These are phyloP conservation scores for Bungarus multicinctus DNA, from an alignment of 2,113 vertebrate genomes.

Conservation along the genomic window DNA sequence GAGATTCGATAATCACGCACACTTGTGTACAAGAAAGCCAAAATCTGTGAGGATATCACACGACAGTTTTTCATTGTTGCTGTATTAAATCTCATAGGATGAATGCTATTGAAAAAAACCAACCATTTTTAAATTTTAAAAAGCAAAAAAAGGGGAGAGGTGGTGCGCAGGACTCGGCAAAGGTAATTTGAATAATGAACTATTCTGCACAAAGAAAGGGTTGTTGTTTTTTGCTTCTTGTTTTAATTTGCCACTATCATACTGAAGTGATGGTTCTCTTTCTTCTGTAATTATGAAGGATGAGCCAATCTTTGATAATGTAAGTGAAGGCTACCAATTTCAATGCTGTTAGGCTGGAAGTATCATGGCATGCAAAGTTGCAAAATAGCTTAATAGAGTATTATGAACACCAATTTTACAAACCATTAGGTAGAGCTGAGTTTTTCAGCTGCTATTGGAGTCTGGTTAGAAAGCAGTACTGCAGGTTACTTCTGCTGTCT, in stretches of 20 bases:
- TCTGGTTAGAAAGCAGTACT: too few relatives aligned
- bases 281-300: neutral
- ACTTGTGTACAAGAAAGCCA: neutral
- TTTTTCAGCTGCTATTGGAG: neutral
- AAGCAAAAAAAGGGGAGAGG: neutral
- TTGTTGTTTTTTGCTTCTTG: neutral
- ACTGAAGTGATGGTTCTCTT: neutral
- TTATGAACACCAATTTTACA: neutral
- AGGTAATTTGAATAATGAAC: neutral
- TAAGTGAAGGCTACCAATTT: neutral
- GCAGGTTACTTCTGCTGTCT: too few relatives aligned
- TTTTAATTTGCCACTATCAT: neutral
- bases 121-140: neutral
- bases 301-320: neutral
- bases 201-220: neutral
- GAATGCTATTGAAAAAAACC: neutral
- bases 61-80: neutral
- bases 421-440: neutral
- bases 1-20: neutral
- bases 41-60: neutral
- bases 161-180: accelerated
- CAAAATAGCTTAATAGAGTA: neutral
- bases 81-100: neutral
- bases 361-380: neutral
- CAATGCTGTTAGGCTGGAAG: neutral